phyloP scores from a whole-genome alignment of 2,797 vertebrate species.

The Falco concolor region DNA sequence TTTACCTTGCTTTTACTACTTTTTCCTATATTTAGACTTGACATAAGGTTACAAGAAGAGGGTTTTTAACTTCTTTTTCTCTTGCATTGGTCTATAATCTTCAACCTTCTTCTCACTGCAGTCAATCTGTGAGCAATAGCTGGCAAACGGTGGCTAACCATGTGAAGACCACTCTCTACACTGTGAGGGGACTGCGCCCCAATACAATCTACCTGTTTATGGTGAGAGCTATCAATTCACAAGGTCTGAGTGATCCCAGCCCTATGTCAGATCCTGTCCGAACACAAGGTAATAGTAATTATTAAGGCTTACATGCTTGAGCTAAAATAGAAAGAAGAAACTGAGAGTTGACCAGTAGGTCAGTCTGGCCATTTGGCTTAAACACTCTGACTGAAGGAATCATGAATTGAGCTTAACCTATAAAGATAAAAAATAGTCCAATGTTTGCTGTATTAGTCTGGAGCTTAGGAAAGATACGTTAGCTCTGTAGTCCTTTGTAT shows the following conservation, averaged over 20 bases:
- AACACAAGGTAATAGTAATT: conserved; percentile 86
- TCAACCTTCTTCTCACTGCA: conserved; percentile 66
- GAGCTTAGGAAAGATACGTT: neutral
- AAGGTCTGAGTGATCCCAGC: conserved; percentile 96
- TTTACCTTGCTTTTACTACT: neutral
- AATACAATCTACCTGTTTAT: conserved; percentile 99
- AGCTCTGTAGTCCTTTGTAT: neutral
- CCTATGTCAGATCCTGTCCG: conserved; percentile 95
- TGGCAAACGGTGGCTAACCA: conserved; percentile 98
- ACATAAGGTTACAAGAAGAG: neutral
- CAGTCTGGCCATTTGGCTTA: neutral
- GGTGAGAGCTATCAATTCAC: conserved; percentile 92
- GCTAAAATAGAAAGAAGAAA: neutral
- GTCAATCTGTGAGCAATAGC: conserved; percentile 98
- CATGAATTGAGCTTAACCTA: neutral
- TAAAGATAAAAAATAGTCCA: neutral
- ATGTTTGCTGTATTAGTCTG: neutral
- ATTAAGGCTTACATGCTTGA: rapidly evolving
- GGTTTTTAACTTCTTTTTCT: neutral
- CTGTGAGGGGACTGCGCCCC: conserved; percentile 88
- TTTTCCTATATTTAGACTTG: neutral
- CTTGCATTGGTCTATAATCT: neutral
- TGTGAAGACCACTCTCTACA: conserved; percentile 88
- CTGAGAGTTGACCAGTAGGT: neutral
- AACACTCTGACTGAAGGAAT: neutral